Conservation (phyloP, 2,888 invertebrate species). For the Chalcis sispes region DNA sequence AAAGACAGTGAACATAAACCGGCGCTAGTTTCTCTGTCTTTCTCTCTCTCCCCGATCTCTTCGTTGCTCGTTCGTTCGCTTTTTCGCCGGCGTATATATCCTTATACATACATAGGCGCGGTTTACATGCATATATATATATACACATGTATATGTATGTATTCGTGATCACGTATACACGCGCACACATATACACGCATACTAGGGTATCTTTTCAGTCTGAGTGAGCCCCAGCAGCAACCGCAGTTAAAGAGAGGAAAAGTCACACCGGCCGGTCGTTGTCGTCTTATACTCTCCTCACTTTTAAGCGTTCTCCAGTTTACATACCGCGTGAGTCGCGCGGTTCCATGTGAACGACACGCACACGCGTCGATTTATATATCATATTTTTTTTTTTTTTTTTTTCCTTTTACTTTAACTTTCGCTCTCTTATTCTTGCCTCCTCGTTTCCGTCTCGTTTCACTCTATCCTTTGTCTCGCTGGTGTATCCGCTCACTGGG, state of each 20-base stretch:
- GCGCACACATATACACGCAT: background rate
- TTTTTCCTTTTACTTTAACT: background rate
- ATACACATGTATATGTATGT: too few relatives aligned
- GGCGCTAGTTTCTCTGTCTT: background rate
- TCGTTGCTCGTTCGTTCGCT: too few relatives aligned
- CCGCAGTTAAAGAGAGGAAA: constrained; percentile 38
- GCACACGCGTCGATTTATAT: background rate
- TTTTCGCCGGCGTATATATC: background rate
- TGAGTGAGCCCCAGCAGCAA: background rate
- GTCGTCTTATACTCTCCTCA: too few relatives aligned
- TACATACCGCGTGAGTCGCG: background rate
- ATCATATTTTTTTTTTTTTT: background rate
- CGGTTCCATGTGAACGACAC: constrained; percentile 18
- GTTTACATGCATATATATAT: background rate
- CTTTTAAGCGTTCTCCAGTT: constrained; percentile 40
- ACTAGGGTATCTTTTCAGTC: background rate
- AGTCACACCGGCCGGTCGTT: constrained; percentile 41
- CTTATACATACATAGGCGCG: constrained; percentile 28
- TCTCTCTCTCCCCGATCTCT: too few relatives aligned
- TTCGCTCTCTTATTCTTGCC: background rate
- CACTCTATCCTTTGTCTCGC: constrained; percentile 13
- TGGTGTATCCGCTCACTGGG: constrained; percentile 6
- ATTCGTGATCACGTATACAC: background rate
- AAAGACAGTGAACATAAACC: background rate
- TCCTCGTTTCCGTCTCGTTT: background rate